Percentiles rank a stretch among this genome's conserved stretches.
Conservation (phyloP, 2,797 vertebrate genomes). For the Pygocentrus nattereri region DNA sequence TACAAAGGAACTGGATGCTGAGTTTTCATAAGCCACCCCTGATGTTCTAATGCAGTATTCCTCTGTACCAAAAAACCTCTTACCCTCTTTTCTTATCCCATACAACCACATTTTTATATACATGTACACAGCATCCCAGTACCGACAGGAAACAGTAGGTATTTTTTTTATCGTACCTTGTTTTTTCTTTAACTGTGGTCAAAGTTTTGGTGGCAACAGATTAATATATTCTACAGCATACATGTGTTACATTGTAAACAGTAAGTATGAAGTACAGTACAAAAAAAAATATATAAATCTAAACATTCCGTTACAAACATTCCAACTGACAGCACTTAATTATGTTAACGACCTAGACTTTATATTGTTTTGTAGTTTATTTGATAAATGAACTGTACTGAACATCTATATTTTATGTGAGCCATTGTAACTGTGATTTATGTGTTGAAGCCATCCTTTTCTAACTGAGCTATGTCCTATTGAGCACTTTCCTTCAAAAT, state of each 20-base stretch:
- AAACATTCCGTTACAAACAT: conserved; percentile 35
- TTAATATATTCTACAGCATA: conserved; percentile 3
- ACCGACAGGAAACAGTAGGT: not conserved
- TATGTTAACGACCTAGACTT: not conserved
- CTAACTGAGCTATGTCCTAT: not conserved
- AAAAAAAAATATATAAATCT: not conserved
- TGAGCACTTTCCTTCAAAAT: not conserved
- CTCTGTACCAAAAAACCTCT: conserved; percentile 8
- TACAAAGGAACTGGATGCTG: not conserved
- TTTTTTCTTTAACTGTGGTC: not conserved
- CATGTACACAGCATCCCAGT: conserved; percentile 24
- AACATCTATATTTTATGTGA: not conserved
- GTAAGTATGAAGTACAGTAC: not conserved
- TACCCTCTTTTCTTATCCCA: conserved; percentile 17
- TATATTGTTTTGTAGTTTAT: conserved; percentile 13
- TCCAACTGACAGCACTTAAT: conserved; percentile 18
- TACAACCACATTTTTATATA: conserved; percentile 4
- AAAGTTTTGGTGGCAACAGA: conserved; percentile 29
- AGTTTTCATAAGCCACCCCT: conserved; percentile 31
- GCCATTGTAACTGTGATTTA: not conserved
- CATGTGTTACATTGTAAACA: conserved; percentile 20
- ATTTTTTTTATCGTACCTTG: not conserved
- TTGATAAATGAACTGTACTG: not conserved
- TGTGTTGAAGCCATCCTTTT: not conserved
- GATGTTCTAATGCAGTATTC: conserved; percentile 52